Percentiles rank a stretch among this genome's conserved stretches.
Conservation (phyloP, 2,113 vertebrate species). For the Syngnathus scovelli region DNA sequence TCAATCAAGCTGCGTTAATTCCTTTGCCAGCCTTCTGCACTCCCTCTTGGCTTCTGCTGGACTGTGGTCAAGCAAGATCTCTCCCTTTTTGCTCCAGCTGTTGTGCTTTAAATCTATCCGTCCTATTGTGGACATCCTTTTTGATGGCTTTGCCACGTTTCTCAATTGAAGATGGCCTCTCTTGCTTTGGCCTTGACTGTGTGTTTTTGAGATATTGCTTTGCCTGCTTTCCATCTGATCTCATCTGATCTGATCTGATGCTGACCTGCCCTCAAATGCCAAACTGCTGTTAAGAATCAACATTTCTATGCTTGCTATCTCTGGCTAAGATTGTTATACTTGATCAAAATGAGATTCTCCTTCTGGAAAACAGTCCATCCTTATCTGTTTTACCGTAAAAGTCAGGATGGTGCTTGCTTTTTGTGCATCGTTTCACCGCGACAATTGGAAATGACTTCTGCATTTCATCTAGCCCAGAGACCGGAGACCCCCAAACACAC, state of each 20-base stretch:
- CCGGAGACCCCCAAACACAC: conserved; percentile 59
- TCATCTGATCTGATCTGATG: conserved; percentile 2
- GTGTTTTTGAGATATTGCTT: conserved; percentile 18
- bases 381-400: conserved; percentile 22
- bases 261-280: conserved; percentile 23
- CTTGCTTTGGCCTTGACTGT: conserved; percentile 35
- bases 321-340: conserved; percentile 22
- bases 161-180: conserved; percentile 33
- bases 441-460: background rate
- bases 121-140: conserved; percentile 41
- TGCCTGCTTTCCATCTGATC: background rate
- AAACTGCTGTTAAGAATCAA: conserved; percentile 38
- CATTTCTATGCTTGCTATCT: conserved; percentile 23
- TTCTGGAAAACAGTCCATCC: conserved; percentile 11
- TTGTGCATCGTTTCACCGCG: background rate
- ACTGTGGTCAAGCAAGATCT: conserved; percentile 41
- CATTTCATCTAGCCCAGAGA: conserved; percentile 60
- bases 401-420: conserved; percentile 9
- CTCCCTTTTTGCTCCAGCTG: conserved; percentile 57
- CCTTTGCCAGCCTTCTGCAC: conserved; percentile 22
- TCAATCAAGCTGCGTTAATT: conserved; percentile 35
- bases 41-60: conserved; percentile 35
- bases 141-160: conserved; percentile 55
- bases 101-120: conserved; percentile 60
- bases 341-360: conserved; percentile 5